Conservation (phyloP, 2,888 invertebrate genomes). For the Drosophila meridionalis region DNA sequence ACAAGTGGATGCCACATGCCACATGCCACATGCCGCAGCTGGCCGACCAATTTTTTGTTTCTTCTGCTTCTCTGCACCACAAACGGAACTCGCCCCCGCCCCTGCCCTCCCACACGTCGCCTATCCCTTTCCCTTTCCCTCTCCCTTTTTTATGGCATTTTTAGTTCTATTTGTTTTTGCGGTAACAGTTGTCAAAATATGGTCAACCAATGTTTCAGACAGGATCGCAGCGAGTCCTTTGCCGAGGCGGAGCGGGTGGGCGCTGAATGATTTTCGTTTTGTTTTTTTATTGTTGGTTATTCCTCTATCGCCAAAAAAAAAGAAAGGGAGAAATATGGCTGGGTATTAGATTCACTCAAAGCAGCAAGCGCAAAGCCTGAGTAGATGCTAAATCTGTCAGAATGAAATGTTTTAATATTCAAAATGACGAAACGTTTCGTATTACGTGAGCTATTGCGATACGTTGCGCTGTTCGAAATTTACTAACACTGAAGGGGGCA, state of each 20-base stretch:
- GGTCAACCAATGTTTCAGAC: constrained; percentile 46
- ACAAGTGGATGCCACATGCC: constrained; percentile 74
- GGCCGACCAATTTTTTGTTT: constrained; percentile 46
- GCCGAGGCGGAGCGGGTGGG: not conserved
- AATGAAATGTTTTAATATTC: not conserved
- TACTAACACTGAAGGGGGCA: not conserved
- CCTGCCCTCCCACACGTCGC: not conserved
- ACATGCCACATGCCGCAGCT: constrained; percentile 55
- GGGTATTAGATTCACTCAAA: not conserved
- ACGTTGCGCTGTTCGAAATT: not conserved
- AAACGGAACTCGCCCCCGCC: not conserved
- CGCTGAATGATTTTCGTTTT: not conserved
- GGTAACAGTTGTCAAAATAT: constrained; percentile 80
- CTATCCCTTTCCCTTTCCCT: not conserved
- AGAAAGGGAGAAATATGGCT: not conserved
- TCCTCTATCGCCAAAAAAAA: not conserved
- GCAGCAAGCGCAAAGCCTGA: not conserved
- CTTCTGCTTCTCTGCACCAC: constrained; percentile 14
- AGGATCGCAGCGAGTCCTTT: not conserved
- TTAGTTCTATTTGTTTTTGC: constrained; percentile 59
- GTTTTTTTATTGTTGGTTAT: not conserved
- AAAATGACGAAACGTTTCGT: not conserved
- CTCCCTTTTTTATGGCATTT: constrained; percentile 44
- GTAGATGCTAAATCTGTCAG: not conserved
- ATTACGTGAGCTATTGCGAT: not conserved